Conservation (phyloP, 2,113 vertebrate species). For the Fregetta grallaria region DNA sequence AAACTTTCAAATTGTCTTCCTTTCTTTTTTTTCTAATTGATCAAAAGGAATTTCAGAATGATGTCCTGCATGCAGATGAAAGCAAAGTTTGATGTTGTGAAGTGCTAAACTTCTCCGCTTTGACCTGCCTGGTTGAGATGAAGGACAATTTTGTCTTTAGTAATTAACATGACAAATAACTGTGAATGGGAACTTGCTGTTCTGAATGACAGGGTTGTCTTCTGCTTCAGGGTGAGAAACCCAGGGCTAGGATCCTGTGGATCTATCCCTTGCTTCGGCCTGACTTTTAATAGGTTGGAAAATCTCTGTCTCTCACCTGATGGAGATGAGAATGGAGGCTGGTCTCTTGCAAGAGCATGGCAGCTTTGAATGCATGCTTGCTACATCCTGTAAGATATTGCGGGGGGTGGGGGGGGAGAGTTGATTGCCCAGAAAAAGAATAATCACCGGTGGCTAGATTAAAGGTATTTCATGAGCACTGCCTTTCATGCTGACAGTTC, state of each 20-base stretch:
- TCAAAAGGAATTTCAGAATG: slow-evolving; percentile 41
- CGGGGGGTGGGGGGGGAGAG: neutral
- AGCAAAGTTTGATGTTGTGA: slow-evolving; percentile 48
- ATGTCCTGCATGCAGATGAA: slow-evolving; percentile 13
- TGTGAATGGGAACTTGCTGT: slow-evolving; percentile 26
- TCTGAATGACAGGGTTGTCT: slow-evolving; percentile 26
- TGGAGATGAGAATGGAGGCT: neutral
- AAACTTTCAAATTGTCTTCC: slow-evolving; percentile 11
- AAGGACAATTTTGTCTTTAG: slow-evolving; percentile 53
- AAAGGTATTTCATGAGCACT: slow-evolving; percentile 35
- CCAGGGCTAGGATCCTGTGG: neutral
- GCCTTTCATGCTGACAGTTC: slow-evolving; percentile 40
- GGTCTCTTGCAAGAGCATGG: neutral
- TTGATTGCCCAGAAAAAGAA: slow-evolving; percentile 25
- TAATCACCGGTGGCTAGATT: slow-evolving; percentile 21
- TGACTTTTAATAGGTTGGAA: neutral
- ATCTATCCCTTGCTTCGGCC: neutral
- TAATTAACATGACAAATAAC: slow-evolving; percentile 58
- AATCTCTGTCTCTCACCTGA: slow-evolving; percentile 18
- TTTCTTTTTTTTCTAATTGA: neutral
- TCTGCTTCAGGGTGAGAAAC: slow-evolving; percentile 18
- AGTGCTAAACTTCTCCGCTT: slow-evolving; percentile 40
- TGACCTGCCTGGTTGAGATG: neutral
- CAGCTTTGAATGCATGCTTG: neutral
- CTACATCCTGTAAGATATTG: neutral